Evolutionary conservation across 2,797 vertebrate species (phyloP), one percentile per base, ranked within the genome.

Genomic region (Leuciscus waleckii): DNA sequence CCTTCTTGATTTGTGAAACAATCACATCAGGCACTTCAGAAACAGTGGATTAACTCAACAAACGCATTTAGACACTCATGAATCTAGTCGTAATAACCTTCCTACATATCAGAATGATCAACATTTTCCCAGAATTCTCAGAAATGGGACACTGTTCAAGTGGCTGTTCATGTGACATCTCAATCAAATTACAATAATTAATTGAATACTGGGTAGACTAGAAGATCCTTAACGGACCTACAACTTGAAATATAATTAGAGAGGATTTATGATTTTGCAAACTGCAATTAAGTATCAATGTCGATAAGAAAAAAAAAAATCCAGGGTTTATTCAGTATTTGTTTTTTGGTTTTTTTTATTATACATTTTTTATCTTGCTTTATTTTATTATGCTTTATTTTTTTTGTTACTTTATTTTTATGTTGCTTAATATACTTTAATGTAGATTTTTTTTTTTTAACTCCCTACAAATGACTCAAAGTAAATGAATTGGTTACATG

Each of bases 41-140:
- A 81, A 54, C n/a, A 39, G 5, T 69, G 61, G 14, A 76, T 46
- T 32, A 54, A 37, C 43, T 65, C 19, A 1, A 5, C 43, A 63
- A 26, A 63, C 29, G 23, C 54, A 65, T 78, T 70, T 69, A 58
- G 4, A 43, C 41, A 37, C 7, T 41, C 8, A n/a, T 68, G 63
- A 58, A 32, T 70, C 49, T 7, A 8, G 32, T 14, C 23, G 17
- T 35, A 77, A 76, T 71, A 43, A 39, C 19, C 7, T 7, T 49
- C 14, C 0, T 37, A 17, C 54, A 65, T 43, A 23, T 75, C 32
- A 75, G 39, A 83, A 49, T 49, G 21, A 37, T 68, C 17, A 70
- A 29, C n/a, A 21, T 82, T 69, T 86, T 41, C 61, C 41, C 21
- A 77, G 39, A 85, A 56, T 68, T 67, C 61, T 74, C 32, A 26